Percentiles rank a stretch among this genome's conserved stretches.
phyloP scores from a whole-genome alignment of 2,888 invertebrate genomes.

The Xestobium rufovillosum region DNA sequence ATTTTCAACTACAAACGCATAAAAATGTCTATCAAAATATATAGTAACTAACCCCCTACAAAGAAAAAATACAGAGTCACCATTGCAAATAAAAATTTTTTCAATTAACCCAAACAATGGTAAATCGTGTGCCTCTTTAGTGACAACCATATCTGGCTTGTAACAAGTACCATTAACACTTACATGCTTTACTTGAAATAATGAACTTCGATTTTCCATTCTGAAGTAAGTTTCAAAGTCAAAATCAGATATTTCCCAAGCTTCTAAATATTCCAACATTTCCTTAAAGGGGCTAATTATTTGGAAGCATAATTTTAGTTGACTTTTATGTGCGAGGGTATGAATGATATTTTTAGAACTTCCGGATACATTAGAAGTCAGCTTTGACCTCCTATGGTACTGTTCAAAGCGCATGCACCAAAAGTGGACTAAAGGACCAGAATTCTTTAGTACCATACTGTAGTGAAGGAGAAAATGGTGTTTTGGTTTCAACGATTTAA shows the following conservation, averaged over 20 bases:
- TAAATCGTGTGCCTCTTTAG: background rate
- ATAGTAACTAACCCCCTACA: background rate
- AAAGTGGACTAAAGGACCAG: background rate
- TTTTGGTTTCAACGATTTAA: constrained; percentile 1
- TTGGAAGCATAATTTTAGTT: constrained; percentile 1
- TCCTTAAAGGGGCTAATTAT: background rate
- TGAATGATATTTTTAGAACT: constrained; percentile 1
- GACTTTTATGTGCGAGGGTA: background rate
- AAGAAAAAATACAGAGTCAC: background rate
- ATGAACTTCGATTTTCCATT: background rate
- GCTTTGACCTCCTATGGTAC: background rate
- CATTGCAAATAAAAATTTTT: background rate
- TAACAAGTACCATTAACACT: background rate
- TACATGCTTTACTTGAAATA: background rate
- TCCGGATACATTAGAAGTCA: background rate
- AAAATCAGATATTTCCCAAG: background rate
- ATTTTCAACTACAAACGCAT: background rate
- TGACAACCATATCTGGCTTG: background rate
- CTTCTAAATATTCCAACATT: background rate
- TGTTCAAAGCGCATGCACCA: background rate
- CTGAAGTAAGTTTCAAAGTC: background rate
- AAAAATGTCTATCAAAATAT: background rate
- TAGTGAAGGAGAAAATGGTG: background rate
- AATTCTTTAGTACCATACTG: background rate
- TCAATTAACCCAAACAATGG: background rate